A percentile compares a stretch with the other conserved stretches of the same genome.
These are phyloP conservation scores for Drosophila pruinosa DNA, from an alignment of 1,140 invertebrate species.

Conservation along the genomic window DNA sequence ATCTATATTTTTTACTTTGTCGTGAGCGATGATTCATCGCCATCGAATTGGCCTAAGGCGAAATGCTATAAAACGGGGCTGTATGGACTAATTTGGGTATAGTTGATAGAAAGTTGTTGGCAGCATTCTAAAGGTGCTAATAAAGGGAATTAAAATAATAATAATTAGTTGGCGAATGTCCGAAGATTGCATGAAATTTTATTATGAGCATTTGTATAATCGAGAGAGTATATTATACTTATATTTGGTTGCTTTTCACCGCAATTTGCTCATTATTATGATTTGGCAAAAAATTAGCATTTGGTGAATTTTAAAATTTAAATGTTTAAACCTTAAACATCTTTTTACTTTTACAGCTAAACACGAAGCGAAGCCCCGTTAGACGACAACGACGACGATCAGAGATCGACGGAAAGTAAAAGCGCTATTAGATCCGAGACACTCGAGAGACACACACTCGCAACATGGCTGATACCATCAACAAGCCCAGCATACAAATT, in stretches of 20 bases:
- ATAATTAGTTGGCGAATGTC: slow-evolving; percentile 13
- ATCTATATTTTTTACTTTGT: background rate
- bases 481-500: slow-evolving; percentile 76
- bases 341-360: slow-evolving; percentile 34
- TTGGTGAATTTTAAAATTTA: slow-evolving; percentile 20
- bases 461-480: slow-evolving; percentile 71
- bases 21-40: background rate
- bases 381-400: slow-evolving; percentile 22
- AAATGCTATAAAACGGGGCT: slow-evolving; percentile 10
- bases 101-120: slow-evolving; percentile 36
- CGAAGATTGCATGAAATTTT: background rate
- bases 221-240: background rate
- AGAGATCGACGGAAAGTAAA: slow-evolving; percentile 71
- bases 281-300: slow-evolving; percentile 31
- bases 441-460: slow-evolving; percentile 20
- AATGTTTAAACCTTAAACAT: slow-evolving; percentile 45
- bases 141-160: slow-evolving; percentile 14
- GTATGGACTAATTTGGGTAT: background rate
- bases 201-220: background rate
- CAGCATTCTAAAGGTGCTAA: slow-evolving; percentile 8
- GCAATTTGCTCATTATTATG: slow-evolving; percentile 39
- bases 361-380: slow-evolving; percentile 53
- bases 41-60: background rate
- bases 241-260: slow-evolving; percentile 27
- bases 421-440: slow-evolving; percentile 45